Evolutionary conservation across 1,140 invertebrate genomes (phyloP), one percentile per base, ranked within the genome.

Genomic region (Halotydeus destructor): DNA sequence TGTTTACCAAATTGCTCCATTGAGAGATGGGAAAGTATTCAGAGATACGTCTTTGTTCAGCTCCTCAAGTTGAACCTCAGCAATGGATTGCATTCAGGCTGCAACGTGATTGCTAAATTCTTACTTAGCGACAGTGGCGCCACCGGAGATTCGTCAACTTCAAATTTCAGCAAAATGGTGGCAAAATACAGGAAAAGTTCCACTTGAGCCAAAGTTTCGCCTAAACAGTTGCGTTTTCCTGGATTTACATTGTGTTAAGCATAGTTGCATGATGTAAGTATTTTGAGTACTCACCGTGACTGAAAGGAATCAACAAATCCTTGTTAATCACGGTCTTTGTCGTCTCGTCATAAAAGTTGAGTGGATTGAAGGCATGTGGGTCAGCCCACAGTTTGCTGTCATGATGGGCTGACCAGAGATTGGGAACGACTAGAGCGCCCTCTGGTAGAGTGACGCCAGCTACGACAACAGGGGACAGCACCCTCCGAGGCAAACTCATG

Each of bases 151-250:
- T n/a, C n/a, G n/a, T n/a, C n/a, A n/a, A n/a, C n/a, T n/a, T n/a
- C n/a, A n/a, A 80, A 85, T 36, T 68, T 70, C 57, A 88, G 83
- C 36, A 89, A 57, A 19, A 88, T 57, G 0, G 71, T 67, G 2
- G 78, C 69, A 3, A 72, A 74, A 52, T 85, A 80, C 16, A 86
- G 54, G 50, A 89, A 89, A 11, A 89, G 65, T 51, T 85, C 86
- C 44, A 77, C 74, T 50, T 72, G 74, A 1, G 80, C 82, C 38
- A 89, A 55, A 16, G 71, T 62, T 61, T 88, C 81, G 8, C 84
- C 84, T 53, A 85, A 74, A 53, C 84, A 91, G 28, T 75, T 69
- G 54, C 76, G 74, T 51, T 76, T 81, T 8, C 73, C 73, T 83
- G 48, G 45, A 62, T 60, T 5, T 18, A 9, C 9, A 30, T n/a